phyloP scores from a whole-genome alignment of 2,888 invertebrate genomes.

The Ennomos erosarius region DNA sequence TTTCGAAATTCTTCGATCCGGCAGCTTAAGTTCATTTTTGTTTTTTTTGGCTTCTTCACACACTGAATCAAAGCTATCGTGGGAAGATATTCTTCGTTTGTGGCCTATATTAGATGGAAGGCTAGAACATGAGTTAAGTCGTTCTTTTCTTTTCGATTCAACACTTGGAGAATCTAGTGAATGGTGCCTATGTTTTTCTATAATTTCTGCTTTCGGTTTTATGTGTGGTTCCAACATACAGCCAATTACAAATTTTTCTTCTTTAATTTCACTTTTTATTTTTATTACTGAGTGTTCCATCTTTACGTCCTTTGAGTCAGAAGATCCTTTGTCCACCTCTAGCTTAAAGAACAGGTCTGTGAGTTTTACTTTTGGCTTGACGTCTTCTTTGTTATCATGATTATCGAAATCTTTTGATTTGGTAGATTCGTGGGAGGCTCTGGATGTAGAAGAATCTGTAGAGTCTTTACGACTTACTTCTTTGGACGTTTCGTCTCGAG shows the following conservation, averaged over 20 bases:
- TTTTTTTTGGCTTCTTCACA: constrained; percentile 87
- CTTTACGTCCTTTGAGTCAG: constrained; percentile 44
- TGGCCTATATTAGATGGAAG: constrained; percentile 87
- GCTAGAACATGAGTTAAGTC: constrained; percentile 85
- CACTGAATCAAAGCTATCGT: constrained; percentile 86
- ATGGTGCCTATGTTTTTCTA: constrained; percentile 79
- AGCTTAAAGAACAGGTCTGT: constrained; percentile 80
- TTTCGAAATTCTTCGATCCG: constrained; percentile 89
- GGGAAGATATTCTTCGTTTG: constrained; percentile 92
- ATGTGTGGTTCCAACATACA: constrained; percentile 45
- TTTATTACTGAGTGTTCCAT: constrained; percentile 49
- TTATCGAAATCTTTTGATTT: constrained; percentile 71
- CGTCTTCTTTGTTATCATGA: constrained; percentile 70
- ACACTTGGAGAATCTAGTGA: constrained; percentile 76
- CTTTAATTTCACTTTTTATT: constrained; percentile 75
- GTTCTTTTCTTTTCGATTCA: constrained; percentile 85
- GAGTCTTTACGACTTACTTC: constrained; percentile 80
- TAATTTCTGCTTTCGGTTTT: constrained; percentile 64
- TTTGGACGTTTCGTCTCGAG: constrained; percentile 73
- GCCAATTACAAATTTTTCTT: constrained; percentile 67
- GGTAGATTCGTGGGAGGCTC: constrained; percentile 74
- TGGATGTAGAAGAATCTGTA: constrained; percentile 78
- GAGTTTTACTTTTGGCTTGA: constrained; percentile 64
- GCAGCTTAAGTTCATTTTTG: constrained; percentile 82
- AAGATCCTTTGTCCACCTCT: constrained; percentile 76